Evolutionary conservation across 2,113 vertebrate species (phyloP).

Genomic region (Poeciliopsis turrubarensis): DNA sequence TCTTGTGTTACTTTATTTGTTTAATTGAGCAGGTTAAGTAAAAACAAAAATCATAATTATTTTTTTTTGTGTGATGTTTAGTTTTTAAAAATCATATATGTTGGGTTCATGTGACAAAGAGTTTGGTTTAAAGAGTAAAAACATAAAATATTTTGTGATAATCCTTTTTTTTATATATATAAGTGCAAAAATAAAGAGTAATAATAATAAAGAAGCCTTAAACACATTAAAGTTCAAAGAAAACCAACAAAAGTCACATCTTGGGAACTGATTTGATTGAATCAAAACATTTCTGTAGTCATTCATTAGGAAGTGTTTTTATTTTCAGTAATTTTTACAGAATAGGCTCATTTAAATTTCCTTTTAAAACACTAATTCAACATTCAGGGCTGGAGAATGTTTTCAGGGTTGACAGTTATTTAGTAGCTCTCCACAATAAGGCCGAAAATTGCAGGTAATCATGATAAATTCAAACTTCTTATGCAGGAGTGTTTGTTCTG

Average conservation of each 20-base stretch:
- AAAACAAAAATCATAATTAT: no score
- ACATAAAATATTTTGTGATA: not conserved
- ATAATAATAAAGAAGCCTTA: not conserved
- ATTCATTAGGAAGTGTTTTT: not conserved
- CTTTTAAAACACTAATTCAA: not conserved
- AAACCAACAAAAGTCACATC: not conserved
- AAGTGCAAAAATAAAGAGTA: not conserved
- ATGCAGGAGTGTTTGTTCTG: not conserved
- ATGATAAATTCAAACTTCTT: not conserved
- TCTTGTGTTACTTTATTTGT: no score
- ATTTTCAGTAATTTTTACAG: no score
- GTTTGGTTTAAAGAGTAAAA: not conserved
- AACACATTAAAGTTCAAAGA: not conserved
- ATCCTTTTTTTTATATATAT: no score
- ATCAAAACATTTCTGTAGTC: not conserved
- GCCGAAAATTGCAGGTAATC: not conserved
- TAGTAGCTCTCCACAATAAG: not conserved
- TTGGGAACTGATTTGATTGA: not conserved
- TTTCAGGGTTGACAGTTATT: not conserved
- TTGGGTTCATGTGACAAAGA: no score
- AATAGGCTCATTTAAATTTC: not conserved
- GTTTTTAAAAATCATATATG: no score
- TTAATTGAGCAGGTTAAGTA: no score
- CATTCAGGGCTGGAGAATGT: not conserved
- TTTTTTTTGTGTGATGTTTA: no score